These are phyloP conservation scores for Climacteris rufus DNA, from an alignment of 2,113 vertebrate species.

Conservation along the genomic window DNA sequence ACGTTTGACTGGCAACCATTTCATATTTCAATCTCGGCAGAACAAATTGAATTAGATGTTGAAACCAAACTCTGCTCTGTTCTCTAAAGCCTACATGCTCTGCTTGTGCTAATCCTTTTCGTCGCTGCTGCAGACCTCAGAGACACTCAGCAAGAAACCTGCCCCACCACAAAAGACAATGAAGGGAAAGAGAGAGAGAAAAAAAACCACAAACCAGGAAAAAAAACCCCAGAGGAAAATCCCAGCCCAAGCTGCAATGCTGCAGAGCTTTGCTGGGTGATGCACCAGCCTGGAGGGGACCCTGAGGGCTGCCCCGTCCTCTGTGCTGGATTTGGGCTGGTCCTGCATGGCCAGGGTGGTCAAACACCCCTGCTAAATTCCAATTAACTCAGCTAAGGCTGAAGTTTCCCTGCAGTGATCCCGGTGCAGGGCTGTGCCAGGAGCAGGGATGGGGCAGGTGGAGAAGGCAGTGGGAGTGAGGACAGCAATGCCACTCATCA, in stretches of 20 bases:
- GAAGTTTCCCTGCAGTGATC: background rate
- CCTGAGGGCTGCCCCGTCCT: fast-evolving
- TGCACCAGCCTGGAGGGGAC: background rate
- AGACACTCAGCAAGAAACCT: conserved; percentile 24
- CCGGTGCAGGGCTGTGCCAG: background rate
- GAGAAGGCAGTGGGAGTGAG: fast-evolving
- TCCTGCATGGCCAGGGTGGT: background rate
- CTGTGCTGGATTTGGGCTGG: fast-evolving
- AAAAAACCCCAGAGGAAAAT: background rate
- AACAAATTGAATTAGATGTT: conserved; percentile 85
- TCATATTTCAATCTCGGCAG: conserved; percentile 81
- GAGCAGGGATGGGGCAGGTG: fast-evolving
- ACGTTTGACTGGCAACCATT: conserved; percentile 80
- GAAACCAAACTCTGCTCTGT: conserved; percentile 73
- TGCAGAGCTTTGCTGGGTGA: background rate
- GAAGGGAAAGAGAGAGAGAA: background rate
- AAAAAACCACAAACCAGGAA: too few species aligned
- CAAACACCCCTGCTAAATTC: background rate
- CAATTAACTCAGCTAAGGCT: fast-evolving
- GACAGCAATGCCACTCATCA: fast-evolving
- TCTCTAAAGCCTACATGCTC: conserved; percentile 71
- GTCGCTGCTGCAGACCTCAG: conserved; percentile 23
- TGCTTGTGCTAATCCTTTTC: conserved; percentile 71
- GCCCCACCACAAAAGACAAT: conserved; percentile 55
- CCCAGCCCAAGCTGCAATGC: background rate